Conservation (phyloP, 2,888 invertebrate genomes). For the Ceramica pisi region DNA sequence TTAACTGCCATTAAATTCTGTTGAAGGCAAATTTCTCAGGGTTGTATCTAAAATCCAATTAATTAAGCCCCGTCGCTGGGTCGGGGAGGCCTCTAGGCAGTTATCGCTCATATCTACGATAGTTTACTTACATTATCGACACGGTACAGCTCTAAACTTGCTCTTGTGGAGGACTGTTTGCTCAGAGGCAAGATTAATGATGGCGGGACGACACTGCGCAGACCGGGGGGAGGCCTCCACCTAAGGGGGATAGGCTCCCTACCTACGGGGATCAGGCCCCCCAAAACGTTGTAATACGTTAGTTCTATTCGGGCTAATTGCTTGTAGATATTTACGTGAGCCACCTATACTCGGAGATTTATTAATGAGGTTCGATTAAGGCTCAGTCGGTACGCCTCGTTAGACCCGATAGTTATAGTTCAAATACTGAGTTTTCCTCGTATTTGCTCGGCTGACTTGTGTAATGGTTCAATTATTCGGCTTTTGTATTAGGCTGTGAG, state of each 20-base stretch:
- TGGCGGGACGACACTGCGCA: constrained; percentile 80
- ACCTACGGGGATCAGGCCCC: constrained; percentile 68
- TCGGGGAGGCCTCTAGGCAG: constrained; percentile 55
- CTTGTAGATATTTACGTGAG: constrained; percentile 77
- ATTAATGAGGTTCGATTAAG: constrained; percentile 80
- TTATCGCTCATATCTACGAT: constrained; percentile 75
- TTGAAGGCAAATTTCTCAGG: constrained; percentile 64
- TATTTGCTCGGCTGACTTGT: constrained; percentile 41
- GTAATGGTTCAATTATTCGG: constrained; percentile 41
- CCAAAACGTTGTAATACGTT: constrained; percentile 69
- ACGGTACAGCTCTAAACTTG: constrained; percentile 80
- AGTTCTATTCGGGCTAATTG: constrained; percentile 79
- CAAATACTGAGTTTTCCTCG: constrained; percentile 45
- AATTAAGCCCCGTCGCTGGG: constrained; percentile 65
- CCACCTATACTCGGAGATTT: constrained; percentile 71
- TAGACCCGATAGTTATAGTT: constrained; percentile 60
- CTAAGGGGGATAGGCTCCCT: constrained; percentile 51
- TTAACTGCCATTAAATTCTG: constrained; percentile 66
- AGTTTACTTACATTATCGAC: constrained; percentile 80
- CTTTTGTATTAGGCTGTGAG: constrained; percentile 8
- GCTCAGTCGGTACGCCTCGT: constrained; percentile 57
- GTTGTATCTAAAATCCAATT: constrained; percentile 70
- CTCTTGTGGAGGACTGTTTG: constrained; percentile 79
- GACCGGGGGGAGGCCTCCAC: constrained; percentile 60
- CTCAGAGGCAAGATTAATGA: constrained; percentile 88